phyloP scores from a whole-genome alignment of 2,113 vertebrate species.

The Periophthalmus modestus region DNA sequence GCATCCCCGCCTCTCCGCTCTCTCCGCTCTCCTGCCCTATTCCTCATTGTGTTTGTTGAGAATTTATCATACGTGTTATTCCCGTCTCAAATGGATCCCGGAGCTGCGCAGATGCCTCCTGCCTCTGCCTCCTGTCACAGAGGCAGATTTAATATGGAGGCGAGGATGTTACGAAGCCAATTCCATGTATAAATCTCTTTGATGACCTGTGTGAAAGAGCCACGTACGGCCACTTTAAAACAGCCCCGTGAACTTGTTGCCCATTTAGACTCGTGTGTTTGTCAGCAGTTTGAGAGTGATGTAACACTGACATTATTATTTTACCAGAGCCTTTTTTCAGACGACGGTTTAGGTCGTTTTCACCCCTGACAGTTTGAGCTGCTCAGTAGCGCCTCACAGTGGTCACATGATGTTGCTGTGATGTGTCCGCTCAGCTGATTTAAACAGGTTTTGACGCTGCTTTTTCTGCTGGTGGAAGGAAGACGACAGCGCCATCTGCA shows the following conservation, averaged over 20 bases:
- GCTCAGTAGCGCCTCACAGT: too few species aligned
- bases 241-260: background rate
- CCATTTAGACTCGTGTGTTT: background rate
- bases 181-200: constrained; percentile 6
- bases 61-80: constrained; percentile 5
- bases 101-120: background rate
- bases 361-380: too few species aligned
- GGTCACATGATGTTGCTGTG: too few species aligned
- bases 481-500: too few species aligned
- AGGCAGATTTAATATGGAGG: background rate
- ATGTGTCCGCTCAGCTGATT: too few species aligned
- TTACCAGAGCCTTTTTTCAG: too few species aligned
- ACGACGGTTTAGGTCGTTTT: too few species aligned
- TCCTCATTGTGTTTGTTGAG: constrained; percentile 10
- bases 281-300: background rate
- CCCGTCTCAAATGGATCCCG: constrained; percentile 6
- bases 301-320: too few species aligned
- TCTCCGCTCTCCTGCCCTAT: constrained; percentile 12
- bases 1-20: constrained; percentile 10
- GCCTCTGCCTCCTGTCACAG: background rate
- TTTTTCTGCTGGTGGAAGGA: too few species aligned
- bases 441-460: too few species aligned
- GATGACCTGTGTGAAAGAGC: background rate
- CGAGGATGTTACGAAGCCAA: background rate
- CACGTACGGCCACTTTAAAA: background rate